A percentile compares a stretch with the other conserved stretches of the same genome.
Evolutionary conservation across 2,797 vertebrate species (phyloP).

Genomic region (Phaenicophaeus curvirostris): DNA sequence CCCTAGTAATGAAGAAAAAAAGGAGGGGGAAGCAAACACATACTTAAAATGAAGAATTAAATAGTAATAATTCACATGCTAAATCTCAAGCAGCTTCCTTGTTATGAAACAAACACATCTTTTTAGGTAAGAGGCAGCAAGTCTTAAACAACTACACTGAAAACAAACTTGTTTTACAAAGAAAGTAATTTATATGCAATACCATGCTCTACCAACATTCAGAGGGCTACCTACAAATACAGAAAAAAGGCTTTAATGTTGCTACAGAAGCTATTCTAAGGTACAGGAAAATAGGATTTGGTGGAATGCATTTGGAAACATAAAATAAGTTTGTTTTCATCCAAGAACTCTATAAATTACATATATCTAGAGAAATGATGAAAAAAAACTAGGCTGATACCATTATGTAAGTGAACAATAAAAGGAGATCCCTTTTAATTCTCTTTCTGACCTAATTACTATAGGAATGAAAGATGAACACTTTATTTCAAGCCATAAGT

Average conservation of each 20-base stretch:
- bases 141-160: background rate
- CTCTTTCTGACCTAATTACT: constrained; percentile 34
- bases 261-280: constrained; percentile 4
- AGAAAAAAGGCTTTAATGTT: background rate
- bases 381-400: background rate
- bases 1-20: background rate
- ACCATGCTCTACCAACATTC: background rate
- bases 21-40: fast-evolving
- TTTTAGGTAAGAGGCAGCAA: background rate
- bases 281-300: constrained; percentile 10
- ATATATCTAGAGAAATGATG: background rate
- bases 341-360: background rate
- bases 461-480: background rate
- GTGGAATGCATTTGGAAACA: background rate
- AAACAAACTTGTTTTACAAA: constrained; percentile 25
- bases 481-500: background rate
- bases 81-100: background rate
- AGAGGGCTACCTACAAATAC: constrained; percentile 10
- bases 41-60: background rate
- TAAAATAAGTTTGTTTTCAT: background rate
- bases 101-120: background rate
- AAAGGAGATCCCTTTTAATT: background rate
- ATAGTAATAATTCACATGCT: background rate
- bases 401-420: constrained; percentile 22
- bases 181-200: constrained; percentile 18